These are phyloP conservation scores for Formicarius rufipectus DNA, from an alignment of 2,113 vertebrate genomes.

Conservation along the genomic window DNA sequence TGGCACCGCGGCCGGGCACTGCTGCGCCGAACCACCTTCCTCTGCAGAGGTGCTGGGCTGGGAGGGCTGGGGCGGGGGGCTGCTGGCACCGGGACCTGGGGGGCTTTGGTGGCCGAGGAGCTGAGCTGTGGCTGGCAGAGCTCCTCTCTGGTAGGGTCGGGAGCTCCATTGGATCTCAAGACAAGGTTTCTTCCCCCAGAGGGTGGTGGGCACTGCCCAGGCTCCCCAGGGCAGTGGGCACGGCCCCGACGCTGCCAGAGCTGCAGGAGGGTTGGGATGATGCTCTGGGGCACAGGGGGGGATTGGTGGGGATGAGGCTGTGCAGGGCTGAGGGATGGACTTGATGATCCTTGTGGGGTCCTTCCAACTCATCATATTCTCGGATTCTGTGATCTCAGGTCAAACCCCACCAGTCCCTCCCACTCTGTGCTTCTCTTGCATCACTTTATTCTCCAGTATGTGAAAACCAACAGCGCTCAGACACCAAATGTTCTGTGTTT, in stretches of 20 bases:
- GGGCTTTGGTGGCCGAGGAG: neutral
- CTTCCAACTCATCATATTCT: no score
- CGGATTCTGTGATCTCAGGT: neutral
- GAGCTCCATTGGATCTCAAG: neutral
- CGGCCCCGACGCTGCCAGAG: no score
- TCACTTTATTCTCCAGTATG: neutral
- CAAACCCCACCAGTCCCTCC: neutral
- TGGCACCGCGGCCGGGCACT: neutral
- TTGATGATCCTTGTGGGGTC: no score
- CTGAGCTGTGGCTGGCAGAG: neutral
- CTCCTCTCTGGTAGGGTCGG: neutral
- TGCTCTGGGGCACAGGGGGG: no score
- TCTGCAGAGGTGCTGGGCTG: neutral
- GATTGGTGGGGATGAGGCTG: no score
- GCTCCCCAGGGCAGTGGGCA: no score
- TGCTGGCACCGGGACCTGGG: rapidly evolving
- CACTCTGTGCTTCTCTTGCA: neutral
- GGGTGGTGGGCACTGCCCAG: no score
- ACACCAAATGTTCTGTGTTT: rapidly evolving
- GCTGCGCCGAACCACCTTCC: neutral
- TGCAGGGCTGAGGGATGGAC: no score
- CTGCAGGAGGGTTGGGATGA: no score
- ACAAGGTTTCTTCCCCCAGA: no score
- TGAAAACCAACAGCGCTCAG: neutral
- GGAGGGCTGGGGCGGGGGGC: neutral